Evolutionary conservation across 1,140 invertebrate genomes (phyloP).

Genomic region (Teleopsis dalmanni): DNA sequence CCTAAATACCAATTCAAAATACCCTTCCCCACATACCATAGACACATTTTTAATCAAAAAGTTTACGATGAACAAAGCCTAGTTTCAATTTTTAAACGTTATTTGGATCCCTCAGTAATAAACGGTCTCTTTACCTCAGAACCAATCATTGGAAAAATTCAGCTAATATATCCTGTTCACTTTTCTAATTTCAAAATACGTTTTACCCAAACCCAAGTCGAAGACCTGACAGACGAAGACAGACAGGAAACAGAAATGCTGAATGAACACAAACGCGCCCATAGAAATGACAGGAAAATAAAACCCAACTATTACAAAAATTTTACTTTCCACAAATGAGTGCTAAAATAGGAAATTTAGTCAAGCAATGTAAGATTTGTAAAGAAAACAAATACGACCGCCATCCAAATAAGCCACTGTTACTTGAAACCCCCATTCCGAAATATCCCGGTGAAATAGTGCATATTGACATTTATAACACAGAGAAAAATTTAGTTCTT

Average conservation of each 20-base stretch:
- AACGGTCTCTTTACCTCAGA: conserved; percentile 12
- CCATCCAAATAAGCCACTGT: background rate
- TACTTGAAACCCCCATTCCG: conserved; percentile 13
- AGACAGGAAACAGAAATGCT: conserved; percentile 12
- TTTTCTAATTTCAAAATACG: conserved; percentile 11
- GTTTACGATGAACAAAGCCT: conserved; percentile 15
- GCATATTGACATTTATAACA: conserved; percentile 16
- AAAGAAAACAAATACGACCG: conserved; percentile 12
- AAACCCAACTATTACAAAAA: conserved; percentile 13
- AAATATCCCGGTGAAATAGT: conserved; percentile 14
- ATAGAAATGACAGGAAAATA: conserved; percentile 15
- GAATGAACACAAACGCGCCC: conserved; percentile 14
- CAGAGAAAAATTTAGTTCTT: conserved; percentile 1
- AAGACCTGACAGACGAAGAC: conserved; percentile 11
- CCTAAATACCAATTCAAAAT: conserved; percentile 36
- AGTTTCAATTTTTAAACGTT: conserved; percentile 12
- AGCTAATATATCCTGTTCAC: conserved; percentile 12
- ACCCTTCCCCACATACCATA: conserved; percentile 25
- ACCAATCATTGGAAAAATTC: conserved; percentile 12
- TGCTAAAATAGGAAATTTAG: conserved; percentile 9
- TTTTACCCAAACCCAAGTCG: conserved; percentile 10
- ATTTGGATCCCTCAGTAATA: conserved; percentile 11
- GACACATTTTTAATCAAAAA: conserved; percentile 41
- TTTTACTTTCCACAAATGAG: conserved; percentile 17
- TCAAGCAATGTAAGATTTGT: conserved; percentile 14